Conservation (phyloP, 1,140 invertebrate species). For the Asbolus verrucosus region DNA sequence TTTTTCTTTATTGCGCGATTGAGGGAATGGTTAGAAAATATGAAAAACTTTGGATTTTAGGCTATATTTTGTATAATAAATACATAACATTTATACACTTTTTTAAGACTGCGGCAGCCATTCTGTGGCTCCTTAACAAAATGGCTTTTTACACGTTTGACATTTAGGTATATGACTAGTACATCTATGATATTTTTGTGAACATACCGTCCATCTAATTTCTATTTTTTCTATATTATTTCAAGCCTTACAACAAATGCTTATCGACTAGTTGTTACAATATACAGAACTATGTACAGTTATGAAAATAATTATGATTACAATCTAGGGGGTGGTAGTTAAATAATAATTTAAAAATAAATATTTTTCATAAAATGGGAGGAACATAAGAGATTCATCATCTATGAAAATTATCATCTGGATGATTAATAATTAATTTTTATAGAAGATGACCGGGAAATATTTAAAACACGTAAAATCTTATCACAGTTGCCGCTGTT, state of each 20-base stretch:
- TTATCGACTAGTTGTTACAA: slow-evolving; percentile 36
- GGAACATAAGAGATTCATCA: slow-evolving; percentile 33
- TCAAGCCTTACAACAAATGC: slow-evolving; percentile 48
- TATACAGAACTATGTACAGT: slow-evolving; percentile 48
- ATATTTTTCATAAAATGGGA: slow-evolving; percentile 29
- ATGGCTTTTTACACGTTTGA: slow-evolving; percentile 51
- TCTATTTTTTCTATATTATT: slow-evolving; percentile 25
- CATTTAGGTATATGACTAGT: slow-evolving; percentile 57
- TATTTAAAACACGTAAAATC: slow-evolving; percentile 54
- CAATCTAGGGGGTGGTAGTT: slow-evolving; percentile 4
- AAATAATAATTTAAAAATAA: slow-evolving; percentile 48
- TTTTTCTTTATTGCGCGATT: no score
- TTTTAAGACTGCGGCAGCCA: slow-evolving; percentile 52
- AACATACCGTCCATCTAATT: slow-evolving; percentile 24
- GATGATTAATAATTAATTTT: slow-evolving; percentile 6
- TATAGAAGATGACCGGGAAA: slow-evolving; percentile 34
- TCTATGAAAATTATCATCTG: slow-evolving; percentile 28
- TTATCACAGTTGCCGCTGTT: slow-evolving; percentile 60
- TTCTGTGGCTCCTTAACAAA: slow-evolving; percentile 54
- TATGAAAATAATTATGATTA: slow-evolving; percentile 34
- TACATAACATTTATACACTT: slow-evolving; percentile 64
- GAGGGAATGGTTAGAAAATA: neutral
- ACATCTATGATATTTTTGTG: slow-evolving; percentile 53
- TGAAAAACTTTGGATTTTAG: slow-evolving; percentile 40
- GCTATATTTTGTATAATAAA: slow-evolving; percentile 64